Conservation (phyloP, 2,797 vertebrate species). For the Prionace glauca region DNA sequence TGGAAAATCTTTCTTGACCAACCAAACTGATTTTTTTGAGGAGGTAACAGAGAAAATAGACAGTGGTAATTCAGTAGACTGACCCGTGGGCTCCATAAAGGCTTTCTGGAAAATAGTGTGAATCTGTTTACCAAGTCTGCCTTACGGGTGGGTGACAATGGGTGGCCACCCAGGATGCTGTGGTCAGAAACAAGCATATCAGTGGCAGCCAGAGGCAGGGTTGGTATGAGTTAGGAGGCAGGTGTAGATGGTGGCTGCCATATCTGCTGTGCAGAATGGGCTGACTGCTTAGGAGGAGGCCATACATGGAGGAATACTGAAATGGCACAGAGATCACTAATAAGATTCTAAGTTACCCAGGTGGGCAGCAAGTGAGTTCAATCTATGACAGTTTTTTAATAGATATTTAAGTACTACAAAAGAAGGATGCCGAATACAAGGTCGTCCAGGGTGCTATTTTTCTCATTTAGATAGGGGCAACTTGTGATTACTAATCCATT, state of each 20-base stretch:
- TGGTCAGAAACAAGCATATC: neutral
- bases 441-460: neutral
- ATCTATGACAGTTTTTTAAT: neutral
- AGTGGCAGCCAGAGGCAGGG: neutral
- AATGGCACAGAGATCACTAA: no score
- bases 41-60: no score
- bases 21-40: no score
- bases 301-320: no score
- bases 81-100: no score
- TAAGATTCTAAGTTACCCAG: no score
- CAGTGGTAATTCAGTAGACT: neutral
- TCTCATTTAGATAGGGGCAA: neutral
- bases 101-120: neutral
- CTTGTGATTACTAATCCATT: neutral
- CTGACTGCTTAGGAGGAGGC: no score
- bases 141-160: neutral
- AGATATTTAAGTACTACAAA: neutral
- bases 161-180: no score
- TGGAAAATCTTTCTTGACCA: no score
- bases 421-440: no score
- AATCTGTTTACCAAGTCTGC: neutral
- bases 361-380: neutral
- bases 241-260: neutral
- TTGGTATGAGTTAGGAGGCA: neutral
- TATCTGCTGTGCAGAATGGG: no score